Base-by-base conservation (phyloP, 2,888 invertebrate genomes). In the Papilio gigon region DNA sequence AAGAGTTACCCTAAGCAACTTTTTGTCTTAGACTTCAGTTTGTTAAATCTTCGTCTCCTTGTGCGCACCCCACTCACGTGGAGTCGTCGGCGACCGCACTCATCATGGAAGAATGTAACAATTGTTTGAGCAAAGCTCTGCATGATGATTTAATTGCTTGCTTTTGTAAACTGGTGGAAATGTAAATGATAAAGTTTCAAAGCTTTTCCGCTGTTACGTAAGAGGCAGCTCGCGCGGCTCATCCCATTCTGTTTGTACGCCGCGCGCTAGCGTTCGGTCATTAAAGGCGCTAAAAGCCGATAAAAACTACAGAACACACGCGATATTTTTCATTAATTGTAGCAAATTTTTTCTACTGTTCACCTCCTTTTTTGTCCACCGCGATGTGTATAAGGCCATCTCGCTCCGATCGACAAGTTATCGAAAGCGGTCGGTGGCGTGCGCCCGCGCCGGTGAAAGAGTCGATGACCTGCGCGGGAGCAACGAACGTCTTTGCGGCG, bases 401-500 rank as follows among this genome's bases (percentile, higher is more conserved):
- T 77, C 80, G 73, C 78, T 84, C 75, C 73, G 78, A 81, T 79
- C 79, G 82, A 77, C 78, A 80, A 78, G 79, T 76, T 82, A 86
- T 84, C 86, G 86, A 88, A 91, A 91, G 91, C 90, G 90, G 88
- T 82, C 86, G 85, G 86, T 86, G 87, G 87, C 86, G 89, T 85
- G 83, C 85, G 75, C 53, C 53, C 74, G 80, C 84, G 83, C 80
- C 84, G 86, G 90, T 87, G 90, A 90, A 90, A 88, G 90, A 89
- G 90, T 89, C 90, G 84, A 80, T 83, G 91, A 88, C 88, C 91
- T 83, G 84, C 81, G 88, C 88, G 87, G 89, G 91, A 84, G 88
- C 91, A 92, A 90, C 89, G 91, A 91, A 92, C 91, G 91, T 89
- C 91, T 92, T 92, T 92, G 91, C 89, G 79, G 80, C 81, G 84